Conservation (phyloP, 1,140 invertebrate genomes). For the Drosophila arizonae region DNA sequence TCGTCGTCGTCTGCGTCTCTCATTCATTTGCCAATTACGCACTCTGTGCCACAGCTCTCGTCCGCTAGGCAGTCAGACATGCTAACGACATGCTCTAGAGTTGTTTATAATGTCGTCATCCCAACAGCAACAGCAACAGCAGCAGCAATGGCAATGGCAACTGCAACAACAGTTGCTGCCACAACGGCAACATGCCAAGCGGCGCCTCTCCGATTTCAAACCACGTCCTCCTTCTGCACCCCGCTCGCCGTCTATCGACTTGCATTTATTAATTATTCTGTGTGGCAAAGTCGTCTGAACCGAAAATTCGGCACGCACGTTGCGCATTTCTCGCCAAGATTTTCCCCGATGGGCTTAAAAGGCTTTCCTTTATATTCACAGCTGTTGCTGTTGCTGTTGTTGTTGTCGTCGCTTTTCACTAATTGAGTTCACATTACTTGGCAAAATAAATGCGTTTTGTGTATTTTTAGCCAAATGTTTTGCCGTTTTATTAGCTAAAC, state of each 20-base stretch:
- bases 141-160: background rate
- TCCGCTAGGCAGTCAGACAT: constrained; percentile 32
- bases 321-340: constrained; percentile 49
- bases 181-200: constrained; percentile 16
- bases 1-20: constrained; percentile 8
- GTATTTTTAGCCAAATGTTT: constrained; percentile 58
- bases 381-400: background rate
- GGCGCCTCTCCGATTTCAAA: constrained; percentile 24
- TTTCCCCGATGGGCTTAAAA: constrained; percentile 27
- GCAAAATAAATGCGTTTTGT: constrained; percentile 59
- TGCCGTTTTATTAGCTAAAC: constrained; percentile 71
- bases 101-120: constrained; percentile 47
- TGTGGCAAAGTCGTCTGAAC: constrained; percentile 22
- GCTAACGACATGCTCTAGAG: constrained; percentile 31
- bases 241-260: too few relatives aligned
- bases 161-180: background rate
- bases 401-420: constrained; percentile 36
- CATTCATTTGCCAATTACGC: constrained; percentile 73
- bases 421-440: constrained; percentile 80
- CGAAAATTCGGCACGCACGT: constrained; percentile 49
- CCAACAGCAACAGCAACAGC: constrained; percentile 17
- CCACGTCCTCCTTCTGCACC: background rate
- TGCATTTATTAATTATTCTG: constrained; percentile 54
- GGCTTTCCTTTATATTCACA: constrained; percentile 32
- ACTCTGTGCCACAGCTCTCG: constrained; percentile 10